Conservation (phyloP, 1,140 invertebrate genomes). For the Heliconius melpomene region DNA sequence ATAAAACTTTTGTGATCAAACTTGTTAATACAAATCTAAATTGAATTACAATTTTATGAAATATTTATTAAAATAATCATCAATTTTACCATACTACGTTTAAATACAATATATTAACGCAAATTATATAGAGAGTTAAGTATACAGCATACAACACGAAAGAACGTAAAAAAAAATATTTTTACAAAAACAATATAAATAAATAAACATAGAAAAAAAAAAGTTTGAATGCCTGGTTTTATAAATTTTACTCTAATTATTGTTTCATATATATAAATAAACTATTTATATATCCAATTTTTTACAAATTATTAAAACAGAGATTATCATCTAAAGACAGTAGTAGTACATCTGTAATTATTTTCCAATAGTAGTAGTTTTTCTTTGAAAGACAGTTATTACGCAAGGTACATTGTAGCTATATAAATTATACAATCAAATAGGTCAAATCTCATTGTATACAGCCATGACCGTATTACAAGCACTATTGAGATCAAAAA, state of each 20-base stretch:
- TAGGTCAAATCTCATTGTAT: conserved; percentile 37
- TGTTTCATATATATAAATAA: too few relatives aligned
- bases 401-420: too few relatives aligned
- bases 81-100: too few relatives aligned
- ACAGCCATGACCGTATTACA: conserved; percentile 39
- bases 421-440: conserved; percentile 35
- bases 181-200: too few relatives aligned
- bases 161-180: too few relatives aligned
- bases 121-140: too few relatives aligned
- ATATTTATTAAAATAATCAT: background rate
- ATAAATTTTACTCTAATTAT: too few relatives aligned
- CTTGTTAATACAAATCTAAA: background rate
- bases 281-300: too few relatives aligned
- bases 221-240: too few relatives aligned
- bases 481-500: conserved; percentile 31
- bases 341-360: background rate
- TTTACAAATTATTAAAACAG: background rate
- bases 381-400: background rate
- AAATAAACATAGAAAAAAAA: too few relatives aligned
- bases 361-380: background rate
- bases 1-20: background rate
- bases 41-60: background rate
- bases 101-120: too few relatives aligned
- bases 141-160: too few relatives aligned
- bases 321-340: background rate